Conservation (phyloP, 1,140 invertebrate genomes). For the Archivesica marissinica region DNA sequence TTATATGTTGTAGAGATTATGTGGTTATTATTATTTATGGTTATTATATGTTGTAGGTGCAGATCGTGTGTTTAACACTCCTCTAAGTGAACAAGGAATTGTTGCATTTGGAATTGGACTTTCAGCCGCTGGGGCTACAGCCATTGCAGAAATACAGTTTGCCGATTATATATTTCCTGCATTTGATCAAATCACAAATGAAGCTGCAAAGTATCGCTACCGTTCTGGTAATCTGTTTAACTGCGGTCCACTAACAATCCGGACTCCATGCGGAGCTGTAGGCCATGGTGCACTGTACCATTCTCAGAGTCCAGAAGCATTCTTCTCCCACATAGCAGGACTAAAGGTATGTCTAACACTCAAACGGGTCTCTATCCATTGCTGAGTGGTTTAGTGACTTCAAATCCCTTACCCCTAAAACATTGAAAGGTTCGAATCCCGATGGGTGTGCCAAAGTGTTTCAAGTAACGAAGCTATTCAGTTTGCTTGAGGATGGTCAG, state of each 20-base stretch:
- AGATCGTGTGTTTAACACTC: conserved; percentile 98
- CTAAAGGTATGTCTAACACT: too few relatives aligned
- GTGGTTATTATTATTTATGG: too few relatives aligned
- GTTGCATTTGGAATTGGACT: conserved; percentile 98
- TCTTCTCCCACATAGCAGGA: conserved; percentile 98
- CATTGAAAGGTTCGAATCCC: too few relatives aligned
- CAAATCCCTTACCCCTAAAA: too few relatives aligned
- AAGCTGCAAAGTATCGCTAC: conserved; percentile 97
- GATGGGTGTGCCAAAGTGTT: too few relatives aligned
- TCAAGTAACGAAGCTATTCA: too few relatives aligned
- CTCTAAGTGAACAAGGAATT: conserved; percentile 99
- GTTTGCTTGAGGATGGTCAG: too few relatives aligned
- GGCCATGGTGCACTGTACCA: conserved; percentile 98
- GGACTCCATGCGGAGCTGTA: conserved; percentile 92
- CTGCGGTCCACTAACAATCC: conserved; percentile 96
- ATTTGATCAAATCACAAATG: conserved; percentile 92
- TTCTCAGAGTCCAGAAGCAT: conserved; percentile 99
- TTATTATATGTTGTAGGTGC: conserved; percentile 85
- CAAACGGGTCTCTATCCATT: too few relatives aligned
- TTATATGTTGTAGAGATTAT: too few relatives aligned
- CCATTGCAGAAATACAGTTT: conserved; percentile 99
- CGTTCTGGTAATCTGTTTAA: conserved; percentile 95
- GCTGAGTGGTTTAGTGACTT: too few relatives aligned
- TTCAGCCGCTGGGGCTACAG: conserved; percentile 93
- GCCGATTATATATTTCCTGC: conserved; percentile 99